Evolutionary conservation across 2,888 invertebrate species (phyloP).

Genomic region (Cephus sareptanus): DNA sequence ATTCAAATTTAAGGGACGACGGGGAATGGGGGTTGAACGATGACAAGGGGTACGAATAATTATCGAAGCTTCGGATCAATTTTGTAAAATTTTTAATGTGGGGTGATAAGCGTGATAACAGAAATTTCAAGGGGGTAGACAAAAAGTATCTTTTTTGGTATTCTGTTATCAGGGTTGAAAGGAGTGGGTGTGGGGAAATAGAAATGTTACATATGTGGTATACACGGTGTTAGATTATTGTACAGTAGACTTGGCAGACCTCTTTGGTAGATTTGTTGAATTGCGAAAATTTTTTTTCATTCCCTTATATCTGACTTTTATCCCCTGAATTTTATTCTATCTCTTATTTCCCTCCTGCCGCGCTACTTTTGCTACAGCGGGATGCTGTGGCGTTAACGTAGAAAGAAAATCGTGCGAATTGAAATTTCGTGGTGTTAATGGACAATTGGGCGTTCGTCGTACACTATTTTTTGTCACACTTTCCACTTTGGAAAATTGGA

Average conservation of each 20-base stretch:
- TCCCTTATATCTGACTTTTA: conserved; percentile 46
- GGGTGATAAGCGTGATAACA: background rate
- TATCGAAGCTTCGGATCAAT: background rate
- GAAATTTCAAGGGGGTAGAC: background rate
- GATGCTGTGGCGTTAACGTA: conserved; percentile 42
- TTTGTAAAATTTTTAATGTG: background rate
- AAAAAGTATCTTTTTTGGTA: background rate
- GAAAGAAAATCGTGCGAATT: conserved; percentile 51
- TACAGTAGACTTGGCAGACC: conserved; percentile 48
- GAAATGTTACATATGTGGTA: background rate
- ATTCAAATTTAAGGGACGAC: background rate
- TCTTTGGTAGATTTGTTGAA: conserved; percentile 46
- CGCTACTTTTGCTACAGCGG: background rate
- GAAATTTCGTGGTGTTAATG: conserved; percentile 55
- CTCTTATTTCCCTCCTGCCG: background rate
- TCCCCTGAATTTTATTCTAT: conserved; percentile 38
- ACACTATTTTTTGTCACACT: conserved; percentile 45
- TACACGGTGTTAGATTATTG: conserved; percentile 36
- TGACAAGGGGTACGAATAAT: background rate
- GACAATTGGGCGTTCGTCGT: conserved; percentile 55
- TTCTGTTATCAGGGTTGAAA: background rate
- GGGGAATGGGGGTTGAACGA: too few relatives aligned
- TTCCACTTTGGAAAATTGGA: conserved; percentile 50
- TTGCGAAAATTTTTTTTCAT: conserved; percentile 43
- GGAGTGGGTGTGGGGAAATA: background rate